Evolutionary conservation across 2,797 vertebrate genomes (phyloP).

Genomic region (Hypotaenidia okinawae): DNA sequence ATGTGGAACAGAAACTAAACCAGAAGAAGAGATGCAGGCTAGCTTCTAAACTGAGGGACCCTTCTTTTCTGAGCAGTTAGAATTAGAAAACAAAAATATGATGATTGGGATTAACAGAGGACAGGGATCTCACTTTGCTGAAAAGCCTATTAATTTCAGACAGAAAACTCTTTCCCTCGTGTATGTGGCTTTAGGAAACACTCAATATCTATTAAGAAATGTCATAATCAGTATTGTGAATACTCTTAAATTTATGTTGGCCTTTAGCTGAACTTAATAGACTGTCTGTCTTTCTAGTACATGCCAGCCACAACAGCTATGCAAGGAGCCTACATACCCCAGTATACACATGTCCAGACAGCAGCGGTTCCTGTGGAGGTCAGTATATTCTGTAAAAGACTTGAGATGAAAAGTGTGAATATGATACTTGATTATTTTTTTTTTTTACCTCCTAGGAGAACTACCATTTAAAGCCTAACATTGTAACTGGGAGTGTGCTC

Average conservation of each 20-base stretch:
- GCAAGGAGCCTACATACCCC: constrained; percentile 95
- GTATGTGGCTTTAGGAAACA: background rate
- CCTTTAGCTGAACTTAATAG: background rate
- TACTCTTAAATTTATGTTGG: background rate
- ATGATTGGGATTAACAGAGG: background rate
- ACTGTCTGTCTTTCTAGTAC: constrained; percentile 82
- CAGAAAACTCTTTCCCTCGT: background rate
- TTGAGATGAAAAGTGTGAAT: background rate
- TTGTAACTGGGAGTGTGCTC: background rate
- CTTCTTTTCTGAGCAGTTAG: background rate
- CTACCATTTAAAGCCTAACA: background rate
- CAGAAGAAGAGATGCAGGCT: background rate
- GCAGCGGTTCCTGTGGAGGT: constrained; percentile 92
- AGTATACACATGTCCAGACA: constrained; percentile 93
- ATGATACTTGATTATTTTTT: background rate
- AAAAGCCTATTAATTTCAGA: background rate
- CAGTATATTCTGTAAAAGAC: constrained; percentile 40
- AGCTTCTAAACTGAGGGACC: background rate
- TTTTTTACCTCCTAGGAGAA: background rate
- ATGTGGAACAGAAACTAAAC: background rate
- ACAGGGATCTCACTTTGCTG: background rate
- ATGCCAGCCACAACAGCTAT: constrained; percentile 93
- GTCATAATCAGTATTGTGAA: background rate
- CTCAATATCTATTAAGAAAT: background rate
- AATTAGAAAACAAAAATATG: background rate